Evolutionary conservation across 2,113 vertebrate species (phyloP), one percentile per base, ranked within the genome.

Genomic region (Pollachius pollachius): DNA sequence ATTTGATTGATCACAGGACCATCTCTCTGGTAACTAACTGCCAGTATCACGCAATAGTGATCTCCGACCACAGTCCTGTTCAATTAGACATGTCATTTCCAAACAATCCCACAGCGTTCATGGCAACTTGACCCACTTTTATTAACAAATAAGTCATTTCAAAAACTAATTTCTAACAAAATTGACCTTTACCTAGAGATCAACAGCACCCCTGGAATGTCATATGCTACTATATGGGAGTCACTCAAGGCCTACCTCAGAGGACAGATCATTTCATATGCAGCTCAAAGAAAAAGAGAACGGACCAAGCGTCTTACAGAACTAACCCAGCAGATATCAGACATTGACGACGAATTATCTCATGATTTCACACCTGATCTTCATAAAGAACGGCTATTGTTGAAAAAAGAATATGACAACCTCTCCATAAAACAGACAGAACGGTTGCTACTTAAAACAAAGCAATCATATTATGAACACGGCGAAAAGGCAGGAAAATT

Each of bases 71-170:
- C 65, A 56, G 65, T 19, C 65, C 65, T 4, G 48, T 67, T 2
- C 66, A 67, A 67, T 13, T 56, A 57, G 65, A 67, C 17, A 57
- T 67, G 66, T 67, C 23, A 30, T 67, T 67, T 34, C 52, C 66
- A n/a, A 67, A 68, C 17, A 18, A 27, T 37, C 52, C 25, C 54
- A n/a, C 66, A 59, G 54, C 25, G 54, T 15, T 68, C 25, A 34
- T 59, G 54, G 52, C 66, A 68, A 58, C 66, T 68, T 37, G 66
- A 59, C 3, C 23, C 25, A 25, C 52, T 57, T 15, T 52, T 67
- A 57, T 21, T 67, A 56, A 18, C 65, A 62, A 1, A 62, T 61
- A 23, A 15, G 1, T 62, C 60, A 62, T 62, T 25, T 8, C 1
- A 25, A 62, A 62, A 23, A 21, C 23, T 61, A 4, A 61, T 61